phyloP scores from a whole-genome alignment of 2,113 vertebrate genomes.

The Sapayoa aenigma region DNA sequence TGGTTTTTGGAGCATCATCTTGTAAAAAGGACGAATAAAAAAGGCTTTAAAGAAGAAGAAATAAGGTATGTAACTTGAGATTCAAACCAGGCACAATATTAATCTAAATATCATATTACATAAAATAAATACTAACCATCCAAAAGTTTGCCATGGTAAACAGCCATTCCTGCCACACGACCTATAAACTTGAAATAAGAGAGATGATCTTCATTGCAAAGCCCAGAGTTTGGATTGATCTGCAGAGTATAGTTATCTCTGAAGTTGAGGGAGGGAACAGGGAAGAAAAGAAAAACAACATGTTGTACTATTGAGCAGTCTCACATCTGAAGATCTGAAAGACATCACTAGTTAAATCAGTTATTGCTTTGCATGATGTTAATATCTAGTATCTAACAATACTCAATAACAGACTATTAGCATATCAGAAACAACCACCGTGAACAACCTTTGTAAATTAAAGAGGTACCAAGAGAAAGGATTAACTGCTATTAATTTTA shows the following conservation, averaged over 20 bases:
- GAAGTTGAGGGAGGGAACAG: slow-evolving; percentile 43
- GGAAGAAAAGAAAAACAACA: slow-evolving; percentile 36
- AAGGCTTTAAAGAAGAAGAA: slow-evolving; percentile 81
- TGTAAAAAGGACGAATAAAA: slow-evolving; percentile 98
- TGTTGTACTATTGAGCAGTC: neutral
- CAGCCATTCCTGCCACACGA: slow-evolving; percentile 97
- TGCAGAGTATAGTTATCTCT: slow-evolving; percentile 98
- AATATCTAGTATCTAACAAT: neutral
- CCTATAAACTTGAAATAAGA: slow-evolving; percentile 99
- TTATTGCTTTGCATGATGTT: neutral
- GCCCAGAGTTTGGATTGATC: slow-evolving; percentile 97
- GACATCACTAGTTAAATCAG: neutral
- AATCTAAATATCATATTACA: neutral
- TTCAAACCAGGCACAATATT: neutral
- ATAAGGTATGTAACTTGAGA: neutral
- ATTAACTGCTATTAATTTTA: neutral
- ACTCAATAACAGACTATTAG: neutral
- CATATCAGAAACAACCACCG: neutral
- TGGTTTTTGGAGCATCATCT: slow-evolving; percentile 98
- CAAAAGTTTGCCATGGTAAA: slow-evolving; percentile 94
- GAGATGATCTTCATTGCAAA: slow-evolving; percentile 98
- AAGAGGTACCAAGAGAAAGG: neutral
- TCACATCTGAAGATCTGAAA: neutral
- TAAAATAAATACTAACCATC: slow-evolving; percentile 82
- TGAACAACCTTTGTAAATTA: fast-evolving